Percentiles rank a stretch among this genome's conserved stretches.
Evolutionary conservation across 2,888 invertebrate genomes (phyloP).

Genomic region (Thalpophila matura): DNA sequence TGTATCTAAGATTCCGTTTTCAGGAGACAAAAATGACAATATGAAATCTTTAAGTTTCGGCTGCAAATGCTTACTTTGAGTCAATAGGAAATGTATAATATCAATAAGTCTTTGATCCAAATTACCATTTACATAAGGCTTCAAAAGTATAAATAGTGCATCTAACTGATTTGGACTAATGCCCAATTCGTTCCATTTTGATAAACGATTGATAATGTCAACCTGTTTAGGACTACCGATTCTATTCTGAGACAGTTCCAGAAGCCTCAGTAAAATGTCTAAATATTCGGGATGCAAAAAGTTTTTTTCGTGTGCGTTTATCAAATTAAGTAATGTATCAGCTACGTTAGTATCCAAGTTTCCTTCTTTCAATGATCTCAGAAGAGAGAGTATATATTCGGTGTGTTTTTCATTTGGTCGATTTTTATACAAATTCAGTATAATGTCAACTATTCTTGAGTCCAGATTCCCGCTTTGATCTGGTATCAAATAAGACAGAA

Average conservation of each 20-base stretch:
- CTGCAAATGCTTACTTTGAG: constrained; percentile 7
- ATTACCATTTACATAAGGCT: constrained; percentile 20
- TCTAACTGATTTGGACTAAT: constrained; percentile 31
- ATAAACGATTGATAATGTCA: constrained; percentile 20
- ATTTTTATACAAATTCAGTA: constrained; percentile 21
- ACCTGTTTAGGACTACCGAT: not conserved
- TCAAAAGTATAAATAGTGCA: constrained; percentile 39
- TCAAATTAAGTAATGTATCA: constrained; percentile 29
- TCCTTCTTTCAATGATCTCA: constrained; percentile 33
- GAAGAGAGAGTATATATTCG: constrained; percentile 43
- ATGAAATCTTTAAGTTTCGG: constrained; percentile 29
- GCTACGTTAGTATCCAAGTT: not conserved
- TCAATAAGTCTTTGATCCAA: constrained; percentile 40
- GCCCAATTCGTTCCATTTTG: constrained; percentile 38
- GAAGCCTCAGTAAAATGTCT: constrained; percentile 31
- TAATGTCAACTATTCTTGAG: constrained; percentile 35
- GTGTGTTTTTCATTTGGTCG: constrained; percentile 17
- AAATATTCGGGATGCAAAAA: constrained; percentile 31
- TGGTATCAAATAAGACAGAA: constrained; percentile 31
- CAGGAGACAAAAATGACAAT: constrained; percentile 42
- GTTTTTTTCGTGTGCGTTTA: constrained; percentile 25
- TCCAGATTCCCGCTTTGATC: constrained; percentile 40
- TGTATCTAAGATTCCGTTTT: constrained; percentile 26
- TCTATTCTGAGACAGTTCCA: constrained; percentile 28
- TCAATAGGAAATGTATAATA: constrained; percentile 42